Percentiles rank a stretch among this genome's conserved stretches.
phyloP scores from a whole-genome alignment of 2,888 invertebrate species.

The Ceriagrion tenellum region DNA sequence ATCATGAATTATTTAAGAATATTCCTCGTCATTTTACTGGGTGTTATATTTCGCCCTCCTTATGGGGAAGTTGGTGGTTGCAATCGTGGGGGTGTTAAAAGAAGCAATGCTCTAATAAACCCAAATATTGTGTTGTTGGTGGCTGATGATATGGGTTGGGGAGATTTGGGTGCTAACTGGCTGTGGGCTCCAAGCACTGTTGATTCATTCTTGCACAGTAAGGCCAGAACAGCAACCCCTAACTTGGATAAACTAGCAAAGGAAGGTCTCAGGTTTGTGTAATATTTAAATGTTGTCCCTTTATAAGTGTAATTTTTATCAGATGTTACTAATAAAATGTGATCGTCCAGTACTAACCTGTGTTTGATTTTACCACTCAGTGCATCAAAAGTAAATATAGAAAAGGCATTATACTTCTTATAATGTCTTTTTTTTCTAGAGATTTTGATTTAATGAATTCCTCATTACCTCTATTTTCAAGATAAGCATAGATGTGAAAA shows the following conservation, averaged over 20 bases:
- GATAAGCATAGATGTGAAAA: too few relatives aligned
- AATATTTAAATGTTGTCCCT: conserved; percentile 54
- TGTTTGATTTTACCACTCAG: conserved; percentile 24
- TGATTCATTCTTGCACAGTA: background rate
- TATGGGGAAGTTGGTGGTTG: background rate
- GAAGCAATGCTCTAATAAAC: background rate
- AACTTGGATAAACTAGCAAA: conserved; percentile 70
- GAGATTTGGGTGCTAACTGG: conserved; percentile 72
- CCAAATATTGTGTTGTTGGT: conserved; percentile 72
- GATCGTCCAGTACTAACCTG: conserved; percentile 13
- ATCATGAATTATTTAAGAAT: conserved; percentile 38
- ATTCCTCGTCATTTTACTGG: background rate
- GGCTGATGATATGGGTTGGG: conserved; percentile 72
- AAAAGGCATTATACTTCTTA: too few relatives aligned
- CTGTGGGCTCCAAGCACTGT: conserved; percentile 43
- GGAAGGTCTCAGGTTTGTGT: conserved; percentile 71
- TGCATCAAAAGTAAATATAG: too few relatives aligned
- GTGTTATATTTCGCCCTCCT: background rate
- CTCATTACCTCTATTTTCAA: too few relatives aligned
- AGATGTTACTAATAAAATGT: conserved; percentile 60
- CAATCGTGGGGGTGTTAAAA: too few relatives aligned
- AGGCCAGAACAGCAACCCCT: conserved; percentile 70
- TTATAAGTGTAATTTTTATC: conserved; percentile 40
- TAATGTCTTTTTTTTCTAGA: too few relatives aligned
- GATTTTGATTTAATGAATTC: too few relatives aligned